Evolutionary conservation across 2,888 invertebrate genomes (phyloP), one percentile per base, ranked within the genome.

Genomic region (Digitonthophagus gazella): DNA sequence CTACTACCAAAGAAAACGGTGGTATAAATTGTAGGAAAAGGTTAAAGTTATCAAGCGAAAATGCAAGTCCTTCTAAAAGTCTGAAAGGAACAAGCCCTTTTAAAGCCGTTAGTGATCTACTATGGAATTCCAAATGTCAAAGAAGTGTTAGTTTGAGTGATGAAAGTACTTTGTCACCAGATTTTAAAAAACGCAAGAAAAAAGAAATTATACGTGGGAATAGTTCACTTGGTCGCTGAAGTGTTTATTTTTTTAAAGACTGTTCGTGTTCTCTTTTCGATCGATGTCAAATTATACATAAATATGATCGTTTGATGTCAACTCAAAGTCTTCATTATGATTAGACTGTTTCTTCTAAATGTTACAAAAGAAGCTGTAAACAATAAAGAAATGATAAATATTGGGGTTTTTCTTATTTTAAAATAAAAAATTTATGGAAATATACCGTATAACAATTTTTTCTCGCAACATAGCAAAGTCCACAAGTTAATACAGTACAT

Each of bases 21-120:
- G 68, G 67, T 67, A 69, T 65, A 55, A 72, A 70, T 67, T 44
- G 28, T 22, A 70, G 15, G 44, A 69, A 71, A 55, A 76, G 79
- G 44, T 80, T 80, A 18, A 71, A 67, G 68, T 58, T 72, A 15
- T 70, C 74, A 1, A 71, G 71, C 15, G 74, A 74, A 16, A 71
- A 71, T 20, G 72, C 72, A 44, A 81, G 78, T 71, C 79, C 80
- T 1, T 80, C 82, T 44, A 81, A 75, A 69, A 76, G 73, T 54
- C 28, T 76, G 14, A 77, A 80, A 74, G 14, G 57, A 2, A 78
- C 84, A 54, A 84, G 83, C 73, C 84, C 85, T 1, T 75, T 85
- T 5, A 83, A 81, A 73, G 80, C 81, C n/a, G 82, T 85, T 72
- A 83, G 83, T 68, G 83, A 80, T n/a, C n/a, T n/a, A 70, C 79